Conservation (phyloP, 2,113 vertebrate genomes). For the Tinamus guttatus region DNA sequence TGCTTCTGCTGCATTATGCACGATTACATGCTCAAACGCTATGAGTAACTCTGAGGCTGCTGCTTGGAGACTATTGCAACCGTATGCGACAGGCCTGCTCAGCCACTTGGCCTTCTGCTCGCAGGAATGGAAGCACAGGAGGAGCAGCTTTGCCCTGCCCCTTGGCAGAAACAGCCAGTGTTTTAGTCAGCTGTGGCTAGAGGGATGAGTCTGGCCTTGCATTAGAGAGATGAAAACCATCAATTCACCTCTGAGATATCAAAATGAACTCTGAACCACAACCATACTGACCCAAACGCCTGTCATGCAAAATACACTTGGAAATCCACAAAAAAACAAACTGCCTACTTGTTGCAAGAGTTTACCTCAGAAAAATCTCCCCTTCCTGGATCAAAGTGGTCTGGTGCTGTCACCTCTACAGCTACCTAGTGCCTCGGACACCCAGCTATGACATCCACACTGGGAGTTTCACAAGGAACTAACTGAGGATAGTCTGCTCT, state of each 20-base stretch:
- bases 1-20: conserved; percentile 51
- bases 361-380: not conserved
- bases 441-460: not conserved
- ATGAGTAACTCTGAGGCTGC: not conserved
- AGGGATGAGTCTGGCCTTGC: not conserved
- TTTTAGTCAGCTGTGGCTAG: not conserved
- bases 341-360: not conserved
- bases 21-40: conserved; percentile 44
- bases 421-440: fast-evolving
- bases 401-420: not conserved
- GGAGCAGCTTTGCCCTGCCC: not conserved
- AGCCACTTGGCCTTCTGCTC: not conserved
- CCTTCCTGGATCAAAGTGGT: not conserved
- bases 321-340: not conserved
- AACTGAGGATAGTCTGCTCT: not conserved
- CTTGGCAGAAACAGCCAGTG: not conserved
- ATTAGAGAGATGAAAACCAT: not conserved
- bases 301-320: not conserved
- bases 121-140: not conserved
- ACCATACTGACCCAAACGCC: not conserved
- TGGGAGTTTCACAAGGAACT: not conserved
- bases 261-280: not conserved
- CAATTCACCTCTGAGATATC: not conserved
- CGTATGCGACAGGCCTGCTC: not conserved
- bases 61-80: not conserved